Conservation (phyloP, 2,113 vertebrate species). For the Picathartes gymnocephalus region DNA sequence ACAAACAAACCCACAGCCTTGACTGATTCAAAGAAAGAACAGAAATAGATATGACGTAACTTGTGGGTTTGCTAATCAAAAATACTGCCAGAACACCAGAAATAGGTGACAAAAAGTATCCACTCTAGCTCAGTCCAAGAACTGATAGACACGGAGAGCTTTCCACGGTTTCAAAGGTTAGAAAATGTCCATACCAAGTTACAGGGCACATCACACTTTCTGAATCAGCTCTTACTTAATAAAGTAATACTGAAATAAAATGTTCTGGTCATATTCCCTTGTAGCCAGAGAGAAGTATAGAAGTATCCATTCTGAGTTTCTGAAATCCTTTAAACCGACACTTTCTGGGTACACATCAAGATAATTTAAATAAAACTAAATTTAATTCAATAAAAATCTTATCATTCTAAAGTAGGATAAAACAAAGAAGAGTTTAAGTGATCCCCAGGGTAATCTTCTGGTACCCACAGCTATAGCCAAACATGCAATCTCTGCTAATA, state of each 20-base stretch:
- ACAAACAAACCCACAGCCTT: neutral
- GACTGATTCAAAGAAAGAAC: slow-evolving; percentile 15
- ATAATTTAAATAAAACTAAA: slow-evolving; percentile 38
- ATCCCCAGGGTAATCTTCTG: slow-evolving; percentile 23
- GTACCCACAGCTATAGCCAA: slow-evolving; percentile 12
- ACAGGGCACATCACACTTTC: slow-evolving; percentile 1
- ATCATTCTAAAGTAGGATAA: slow-evolving; percentile 23
- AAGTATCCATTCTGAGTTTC: neutral
- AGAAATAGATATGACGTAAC: slow-evolving; percentile 35
- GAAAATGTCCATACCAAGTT: slow-evolving; percentile 7
- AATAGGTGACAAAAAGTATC: slow-evolving; percentile 18
- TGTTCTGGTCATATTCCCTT: neutral
- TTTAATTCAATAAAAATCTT: slow-evolving; percentile 36
- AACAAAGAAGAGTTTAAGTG: slow-evolving; percentile 38
- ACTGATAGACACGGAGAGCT: neutral
- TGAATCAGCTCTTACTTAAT: slow-evolving; percentile 20
- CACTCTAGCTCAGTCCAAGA: neutral
- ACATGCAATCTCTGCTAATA: slow-evolving; percentile 52
- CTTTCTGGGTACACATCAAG: neutral
- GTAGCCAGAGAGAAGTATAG: neutral
- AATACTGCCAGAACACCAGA: neutral
- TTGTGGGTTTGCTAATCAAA: slow-evolving; percentile 18
- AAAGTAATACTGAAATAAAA: slow-evolving; percentile 35
- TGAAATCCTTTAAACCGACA: slow-evolving; percentile 27
- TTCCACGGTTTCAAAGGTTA: neutral